Base-by-base conservation (phyloP, 2,797 vertebrate species). In the Enteromius mattozi region DNA sequence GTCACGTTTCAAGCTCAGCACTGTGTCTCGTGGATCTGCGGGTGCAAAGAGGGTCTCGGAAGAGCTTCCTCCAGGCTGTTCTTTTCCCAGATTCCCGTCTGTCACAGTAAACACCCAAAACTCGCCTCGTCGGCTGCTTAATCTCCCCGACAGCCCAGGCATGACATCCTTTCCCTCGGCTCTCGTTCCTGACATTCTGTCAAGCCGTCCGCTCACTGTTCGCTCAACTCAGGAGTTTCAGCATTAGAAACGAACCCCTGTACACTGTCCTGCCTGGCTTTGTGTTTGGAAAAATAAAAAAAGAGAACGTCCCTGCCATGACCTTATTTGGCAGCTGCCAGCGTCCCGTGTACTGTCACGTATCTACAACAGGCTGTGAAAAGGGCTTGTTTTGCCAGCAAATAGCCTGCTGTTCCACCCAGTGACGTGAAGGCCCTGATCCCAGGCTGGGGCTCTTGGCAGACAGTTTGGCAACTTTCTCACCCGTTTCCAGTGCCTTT, bases 381-480 rank as follows among this genome's bases (percentile, higher is more conserved):
- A 69, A 72, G 65, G 13, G 59, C 17, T 82, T 75, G 65, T 82
- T 81, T 86, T 90, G 76, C 89, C 80, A 89, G 87, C 86, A 89
- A 90, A 87, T 88, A 6, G 37, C 59, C 79, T 78, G 85, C n/a
- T 51, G 88, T 89, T 92, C 82, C 84, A 83, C 87, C 87, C 89
- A 84, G 85, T 86, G 89, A 89, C 79, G 88, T 90, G 85, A 90
- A 82, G 86, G 89, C 89, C 68, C 84, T 82, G 82, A 81, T 91
- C 92, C 89, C 85, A 69, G 80, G 63, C 78, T 85, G 37, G 56
- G 83, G 91, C 85, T 90, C 87, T 87, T 92, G 92, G 92, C 90
- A 94, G 89, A 87, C 70, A 81, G 81, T 78, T 63, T 92, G 92
- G 88, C 88, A 89, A 86, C 47, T 61, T 85, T 16, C 84, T 59